Base-by-base conservation (phyloP, 2,888 invertebrate genomes). In the Hydriomena furcata region DNA sequence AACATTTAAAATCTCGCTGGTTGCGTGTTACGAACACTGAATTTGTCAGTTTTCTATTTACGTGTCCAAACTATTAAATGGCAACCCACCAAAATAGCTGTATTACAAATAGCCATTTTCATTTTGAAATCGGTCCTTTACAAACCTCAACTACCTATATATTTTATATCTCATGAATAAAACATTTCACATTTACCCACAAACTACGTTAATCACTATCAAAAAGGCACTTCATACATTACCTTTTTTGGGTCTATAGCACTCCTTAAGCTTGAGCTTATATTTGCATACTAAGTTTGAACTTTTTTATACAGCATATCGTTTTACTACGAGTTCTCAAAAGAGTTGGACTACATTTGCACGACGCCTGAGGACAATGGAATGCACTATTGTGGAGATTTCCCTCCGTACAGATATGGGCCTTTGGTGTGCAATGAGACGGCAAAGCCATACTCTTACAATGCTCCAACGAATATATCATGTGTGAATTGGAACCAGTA, bases 401-500 rank as follows among this genome's bases (percentile, higher is more conserved):
- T 99, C 66, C 97, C 98, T 49, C 94, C 96, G 10, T 94, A 92
- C 73, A 92, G 94, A 62, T 92, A 94, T 75, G 95, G 95, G 31
- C 93, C 94, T 7, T 73, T 93, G 51, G 88, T 93, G 35, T 98
- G 98, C 91, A 96, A 95, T 72, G 94, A 93, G 68, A 94, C 94
- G 5, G 95, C 95, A 36, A 86, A 91, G 58, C 91, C 92, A 5
- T 84, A 72, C 70, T 90, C 91, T 10, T 84, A 89, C 71, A 95
- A 94, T 74, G 88, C 91, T 53, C 93, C 94, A 36, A 94, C 94
- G 48, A 94, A 94, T 76, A 86, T 81, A 30, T 95, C 95, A 30
- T 99, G 99, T 87, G 96, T 99, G 67, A 97, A 99, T 91, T 99
- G 99, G 99, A 98, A 99, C 91, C 95, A 96, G 87, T 99, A 99